A percentile compares a stretch with the other conserved stretches of the same genome.
These are phyloP conservation scores for Polypedilum vanderplanki DNA, from an alignment of 1,140 invertebrate genomes.

Conservation along the genomic window DNA sequence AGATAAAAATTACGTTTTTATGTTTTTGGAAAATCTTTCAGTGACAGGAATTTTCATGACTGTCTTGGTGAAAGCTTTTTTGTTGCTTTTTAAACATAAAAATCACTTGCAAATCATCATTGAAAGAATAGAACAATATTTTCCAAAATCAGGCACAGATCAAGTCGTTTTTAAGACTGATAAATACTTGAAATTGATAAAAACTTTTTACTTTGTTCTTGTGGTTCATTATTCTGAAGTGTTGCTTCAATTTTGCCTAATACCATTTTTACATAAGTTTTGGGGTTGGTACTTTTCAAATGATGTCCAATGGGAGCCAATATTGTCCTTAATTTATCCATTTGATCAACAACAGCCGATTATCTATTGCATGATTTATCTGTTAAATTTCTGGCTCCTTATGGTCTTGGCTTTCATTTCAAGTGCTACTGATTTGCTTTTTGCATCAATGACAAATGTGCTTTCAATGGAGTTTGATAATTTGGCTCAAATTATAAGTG, in stretches of 20 bases:
- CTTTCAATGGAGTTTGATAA: not conserved
- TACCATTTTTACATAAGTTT: not conserved
- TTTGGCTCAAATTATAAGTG: not conserved
- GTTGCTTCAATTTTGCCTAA: not conserved
- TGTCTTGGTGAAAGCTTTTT: too few relatives aligned
- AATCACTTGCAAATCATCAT: too few relatives aligned
- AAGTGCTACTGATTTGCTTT: not conserved
- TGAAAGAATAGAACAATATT: not conserved
- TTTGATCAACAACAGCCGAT: not conserved
- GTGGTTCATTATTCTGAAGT: too few relatives aligned
- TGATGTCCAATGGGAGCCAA: not conserved
- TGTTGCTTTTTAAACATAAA: too few relatives aligned
- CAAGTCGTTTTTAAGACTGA: not conserved
- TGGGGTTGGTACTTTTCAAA: not conserved
- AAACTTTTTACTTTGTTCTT: not conserved
- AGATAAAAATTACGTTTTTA: too few relatives aligned
- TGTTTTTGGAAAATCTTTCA: too few relatives aligned
- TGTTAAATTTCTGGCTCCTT: not conserved
- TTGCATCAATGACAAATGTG: not conserved
- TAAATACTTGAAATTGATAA: not conserved
- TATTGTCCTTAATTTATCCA: not conserved
- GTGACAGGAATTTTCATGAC: too few relatives aligned
- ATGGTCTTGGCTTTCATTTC: not conserved
- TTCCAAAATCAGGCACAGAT: not conserved
- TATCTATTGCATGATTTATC: not conserved